Percentiles rank a stretch among this genome's conserved stretches.
phyloP scores from a whole-genome alignment of 2,797 vertebrate species.

The Syndactyla subalaris region DNA sequence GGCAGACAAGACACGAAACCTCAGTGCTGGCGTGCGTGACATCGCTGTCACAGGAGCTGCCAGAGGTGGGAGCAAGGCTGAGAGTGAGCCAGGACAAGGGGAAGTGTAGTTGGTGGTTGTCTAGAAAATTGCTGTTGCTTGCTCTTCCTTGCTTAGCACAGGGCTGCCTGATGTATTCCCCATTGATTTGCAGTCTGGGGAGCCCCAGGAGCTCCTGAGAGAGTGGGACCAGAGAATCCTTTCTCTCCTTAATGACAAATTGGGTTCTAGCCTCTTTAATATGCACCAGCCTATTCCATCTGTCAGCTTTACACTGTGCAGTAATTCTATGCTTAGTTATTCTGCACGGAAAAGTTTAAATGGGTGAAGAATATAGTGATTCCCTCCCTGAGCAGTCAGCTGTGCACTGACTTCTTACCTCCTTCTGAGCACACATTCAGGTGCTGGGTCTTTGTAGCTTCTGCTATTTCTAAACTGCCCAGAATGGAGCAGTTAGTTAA shows the following conservation, averaged over 20 bases:
- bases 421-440: neutral
- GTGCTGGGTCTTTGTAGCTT: neutral
- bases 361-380: neutral
- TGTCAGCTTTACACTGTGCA: neutral
- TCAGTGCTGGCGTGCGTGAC: rapidly evolving
- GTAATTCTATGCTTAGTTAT: neutral
- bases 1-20: neutral
- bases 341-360: neutral
- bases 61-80: neutral
- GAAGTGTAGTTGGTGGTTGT: neutral
- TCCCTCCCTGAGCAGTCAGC: neutral
- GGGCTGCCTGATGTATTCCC: neutral
- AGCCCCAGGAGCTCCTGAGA: neutral
- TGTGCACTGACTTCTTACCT: neutral
- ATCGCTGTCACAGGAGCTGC: neutral
- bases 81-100: neutral
- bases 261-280: neutral
- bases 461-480: neutral
- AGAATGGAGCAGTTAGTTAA: neutral
- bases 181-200: neutral
- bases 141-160: neutral
- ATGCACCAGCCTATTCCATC: neutral
- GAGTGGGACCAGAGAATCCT: neutral
- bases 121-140: neutral
- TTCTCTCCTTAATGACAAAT: neutral